Evolutionary conservation across 1,140 invertebrate genomes (phyloP).

Genomic region (Microplitis demolitor): DNA sequence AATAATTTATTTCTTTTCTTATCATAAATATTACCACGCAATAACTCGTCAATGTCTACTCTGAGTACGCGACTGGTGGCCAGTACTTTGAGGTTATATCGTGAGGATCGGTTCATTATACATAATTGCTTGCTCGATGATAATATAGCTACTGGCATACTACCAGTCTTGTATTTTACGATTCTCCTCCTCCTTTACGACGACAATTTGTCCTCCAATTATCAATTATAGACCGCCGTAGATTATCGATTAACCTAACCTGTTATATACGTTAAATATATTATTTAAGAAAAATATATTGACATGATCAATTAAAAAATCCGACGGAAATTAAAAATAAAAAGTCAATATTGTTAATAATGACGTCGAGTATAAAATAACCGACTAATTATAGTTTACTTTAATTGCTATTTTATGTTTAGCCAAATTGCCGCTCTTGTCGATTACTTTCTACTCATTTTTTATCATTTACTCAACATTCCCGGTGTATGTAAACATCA

Average conservation of each 20-base stretch:
- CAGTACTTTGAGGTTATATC: neutral
- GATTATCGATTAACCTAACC: neutral
- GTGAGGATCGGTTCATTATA: neutral
- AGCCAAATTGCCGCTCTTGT: no score
- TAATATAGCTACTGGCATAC: neutral
- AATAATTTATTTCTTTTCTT: neutral
- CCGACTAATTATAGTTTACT: no score
- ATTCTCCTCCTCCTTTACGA: neutral
- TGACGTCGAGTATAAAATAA: no score
- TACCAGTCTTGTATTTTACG: neutral
- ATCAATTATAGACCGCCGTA: slow-evolving; percentile 20
- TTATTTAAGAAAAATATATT: no score
- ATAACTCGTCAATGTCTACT: neutral
- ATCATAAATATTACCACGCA: neutral
- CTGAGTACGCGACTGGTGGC: neutral
- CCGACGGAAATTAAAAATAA: no score
- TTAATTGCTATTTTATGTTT: no score
- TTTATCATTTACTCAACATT: no score
- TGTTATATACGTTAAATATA: no score
- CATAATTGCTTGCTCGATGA: neutral
- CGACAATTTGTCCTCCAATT: slow-evolving; percentile 20
- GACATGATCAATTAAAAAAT: no score
- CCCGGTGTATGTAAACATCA: no score
- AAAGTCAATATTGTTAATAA: no score
- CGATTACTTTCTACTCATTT: no score